Base-by-base conservation (phyloP, 37 sponge, comb jelly and placozoan genomes). In the Chondrilla cf. caribensis region DNA sequence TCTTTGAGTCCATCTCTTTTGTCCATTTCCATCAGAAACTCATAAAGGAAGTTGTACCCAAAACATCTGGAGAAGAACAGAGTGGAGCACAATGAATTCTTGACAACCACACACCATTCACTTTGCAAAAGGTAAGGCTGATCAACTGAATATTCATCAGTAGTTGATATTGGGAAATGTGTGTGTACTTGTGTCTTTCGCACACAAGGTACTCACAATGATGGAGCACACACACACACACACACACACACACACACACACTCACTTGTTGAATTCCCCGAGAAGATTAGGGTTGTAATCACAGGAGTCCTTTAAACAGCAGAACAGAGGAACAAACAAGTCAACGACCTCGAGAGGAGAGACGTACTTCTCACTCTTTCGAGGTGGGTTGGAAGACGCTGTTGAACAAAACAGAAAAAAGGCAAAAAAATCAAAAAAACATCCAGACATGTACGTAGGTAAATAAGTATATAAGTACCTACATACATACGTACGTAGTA, bases 21-120 rank as follows among this genome's bases (percentile, higher is more conserved):
- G 60, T 95, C 95, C 82, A 95, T 68, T 51, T 60, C 29, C 38
- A 91, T 55, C 4, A 92, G 79, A 58, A 86, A 95, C 41, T 92
- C 93, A 41, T 58, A 78, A 26, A 95, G 88, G 60, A 95, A 81
- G 81, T 86, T 86, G 86, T 95, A 92, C 29, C 95, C 95, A 0
- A 68, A 58, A 33, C 84, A 29, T 4, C 62, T 55, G n/a, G n/a
- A n/a, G n/a, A n/a, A n/a, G n/a, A n/a, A n/a, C n/a, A n/a, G n/a
- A n/a, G n/a, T n/a, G n/a, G n/a, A n/a, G n/a, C n/a, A n/a, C n/a
- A n/a, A n/a, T n/a, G n/a, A n/a, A n/a, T n/a, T n/a, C n/a, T n/a
- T n/a, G n/a, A n/a, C n/a, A n/a, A n/a, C n/a, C n/a, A n/a, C n/a
- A n/a, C n/a, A n/a, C n/a, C n/a, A n/a, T n/a, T n/a, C n/a, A n/a